These are phyloP conservation scores for Cyprinus carpio DNA, from an alignment of 2,113 vertebrate species.

Conservation along the genomic window DNA sequence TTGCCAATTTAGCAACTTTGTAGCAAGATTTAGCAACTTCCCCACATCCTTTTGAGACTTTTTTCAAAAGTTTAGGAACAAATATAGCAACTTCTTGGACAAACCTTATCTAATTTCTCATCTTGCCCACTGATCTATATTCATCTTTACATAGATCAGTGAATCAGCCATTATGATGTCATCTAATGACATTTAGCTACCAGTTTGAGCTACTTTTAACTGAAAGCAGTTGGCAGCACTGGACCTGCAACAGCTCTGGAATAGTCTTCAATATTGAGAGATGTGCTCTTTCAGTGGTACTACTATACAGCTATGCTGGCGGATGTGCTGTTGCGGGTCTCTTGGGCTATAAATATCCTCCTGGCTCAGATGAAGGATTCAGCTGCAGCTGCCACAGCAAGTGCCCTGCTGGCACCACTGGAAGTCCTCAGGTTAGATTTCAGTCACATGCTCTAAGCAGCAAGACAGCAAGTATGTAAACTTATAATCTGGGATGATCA, in stretches of 20 bases:
- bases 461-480: conserved; percentile 1
- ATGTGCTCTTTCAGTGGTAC: conserved; percentile 74
- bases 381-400: conserved; percentile 71
- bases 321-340: conserved; percentile 83
- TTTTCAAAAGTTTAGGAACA: no score
- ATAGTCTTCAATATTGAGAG: neutral
- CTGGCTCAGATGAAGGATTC: conserved; percentile 76
- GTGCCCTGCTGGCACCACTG: conserved; percentile 82
- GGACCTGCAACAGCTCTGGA: neutral
- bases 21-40: no score
- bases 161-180: no score
- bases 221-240: no score
- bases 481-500: conserved; percentile 27
- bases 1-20: no score
- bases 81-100: no score
- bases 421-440: conserved; percentile 85
- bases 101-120: no score
- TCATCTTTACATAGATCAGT: no score
- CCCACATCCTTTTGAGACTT: no score
- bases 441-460: conserved; percentile 7
- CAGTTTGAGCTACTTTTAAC: no score
- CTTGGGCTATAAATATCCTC: conserved; percentile 86
- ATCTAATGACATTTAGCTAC: no score
- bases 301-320: conserved; percentile 88
- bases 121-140: no score